Conservation (phyloP, 2,113 vertebrate species). For the Anoura caudifer region DNA sequence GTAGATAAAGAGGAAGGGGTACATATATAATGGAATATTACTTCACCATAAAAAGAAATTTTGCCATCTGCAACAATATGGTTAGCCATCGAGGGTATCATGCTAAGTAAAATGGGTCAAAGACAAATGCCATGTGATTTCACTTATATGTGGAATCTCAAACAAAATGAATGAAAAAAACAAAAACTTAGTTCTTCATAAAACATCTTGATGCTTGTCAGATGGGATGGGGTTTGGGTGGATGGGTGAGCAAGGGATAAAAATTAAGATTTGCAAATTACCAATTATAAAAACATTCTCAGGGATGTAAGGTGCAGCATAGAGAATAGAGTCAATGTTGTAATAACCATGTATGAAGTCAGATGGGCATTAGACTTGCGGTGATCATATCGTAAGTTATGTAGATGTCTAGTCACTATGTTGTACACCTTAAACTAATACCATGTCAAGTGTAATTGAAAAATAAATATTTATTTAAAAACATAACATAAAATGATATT, state of each 20-base stretch:
- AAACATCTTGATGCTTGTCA: neutral
- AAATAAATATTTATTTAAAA: neutral
- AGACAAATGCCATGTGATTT: neutral
- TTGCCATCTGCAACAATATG: neutral
- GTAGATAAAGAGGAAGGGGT: neutral
- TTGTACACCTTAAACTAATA: neutral
- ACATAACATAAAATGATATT: neutral
- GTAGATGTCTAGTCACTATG: neutral
- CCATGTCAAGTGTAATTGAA: neutral
- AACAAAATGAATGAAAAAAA: neutral
- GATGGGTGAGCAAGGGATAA: neutral
- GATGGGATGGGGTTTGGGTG: neutral
- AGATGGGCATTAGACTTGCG: neutral
- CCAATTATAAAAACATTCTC: neutral
- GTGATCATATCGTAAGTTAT: neutral
- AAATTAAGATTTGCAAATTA: neutral
- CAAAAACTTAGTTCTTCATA: neutral
- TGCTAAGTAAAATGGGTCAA: neutral
- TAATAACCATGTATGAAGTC: neutral
- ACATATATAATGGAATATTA: neutral
- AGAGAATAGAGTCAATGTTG: neutral
- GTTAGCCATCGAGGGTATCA: neutral
- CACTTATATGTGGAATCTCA: neutral
- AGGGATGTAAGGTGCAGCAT: neutral
- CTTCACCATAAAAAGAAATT: neutral